phyloP scores from a whole-genome alignment of 2,888 invertebrate genomes.

The Willowsia nigromaculata region DNA sequence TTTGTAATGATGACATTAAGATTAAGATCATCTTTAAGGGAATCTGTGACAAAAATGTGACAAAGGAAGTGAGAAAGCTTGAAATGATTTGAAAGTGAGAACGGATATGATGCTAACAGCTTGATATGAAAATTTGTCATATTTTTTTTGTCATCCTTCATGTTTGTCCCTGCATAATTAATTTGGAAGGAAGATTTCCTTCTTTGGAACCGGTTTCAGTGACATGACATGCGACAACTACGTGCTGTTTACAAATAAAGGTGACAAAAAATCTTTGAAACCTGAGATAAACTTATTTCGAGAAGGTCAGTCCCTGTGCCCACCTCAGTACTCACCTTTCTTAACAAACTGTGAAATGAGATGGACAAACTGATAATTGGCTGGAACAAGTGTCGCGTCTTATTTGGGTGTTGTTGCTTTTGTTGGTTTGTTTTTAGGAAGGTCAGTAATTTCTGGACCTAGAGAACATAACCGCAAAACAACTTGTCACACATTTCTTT shows the following conservation, averaged over 20 bases:
- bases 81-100: background rate
- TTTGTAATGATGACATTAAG: background rate
- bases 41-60: background rate
- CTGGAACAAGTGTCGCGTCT: background rate
- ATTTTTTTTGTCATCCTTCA: too few species aligned
- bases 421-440: background rate
- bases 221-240: too few species aligned
- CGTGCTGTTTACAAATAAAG: background rate
- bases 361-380: slow-evolving; percentile 40
- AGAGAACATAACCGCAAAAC: slow-evolving; percentile 15
- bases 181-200: too few species aligned
- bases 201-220: too few species aligned
- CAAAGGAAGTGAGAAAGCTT: background rate
- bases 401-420: background rate
- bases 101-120: background rate
- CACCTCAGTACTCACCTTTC: background rate
- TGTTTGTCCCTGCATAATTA: too few species aligned
- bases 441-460: slow-evolving; percentile 30
- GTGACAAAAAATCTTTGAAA: background rate
- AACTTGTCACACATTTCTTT: background rate
- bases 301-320: background rate
- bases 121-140: too few species aligned
- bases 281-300: background rate
- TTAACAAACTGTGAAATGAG: slow-evolving; percentile 15
- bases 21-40: background rate